A percentile compares a stretch with the other conserved stretches of the same genome.
Conservation (phyloP, 2,888 invertebrate species). For the Gnatocerus cornutus region DNA sequence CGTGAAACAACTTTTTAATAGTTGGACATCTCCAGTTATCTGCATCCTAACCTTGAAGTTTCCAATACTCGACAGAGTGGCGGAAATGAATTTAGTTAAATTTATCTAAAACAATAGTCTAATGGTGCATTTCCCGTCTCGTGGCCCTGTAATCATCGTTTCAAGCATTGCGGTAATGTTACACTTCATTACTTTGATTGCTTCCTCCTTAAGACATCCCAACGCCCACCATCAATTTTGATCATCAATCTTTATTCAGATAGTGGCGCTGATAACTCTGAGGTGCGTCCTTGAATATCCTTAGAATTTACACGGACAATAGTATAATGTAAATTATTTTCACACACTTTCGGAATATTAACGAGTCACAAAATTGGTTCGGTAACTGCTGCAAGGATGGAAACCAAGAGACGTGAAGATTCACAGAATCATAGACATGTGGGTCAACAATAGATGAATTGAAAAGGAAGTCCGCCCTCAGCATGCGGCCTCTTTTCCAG, state of each 20-base stretch:
- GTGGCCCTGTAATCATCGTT: conserved; percentile 37
- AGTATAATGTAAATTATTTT: conserved; percentile 42
- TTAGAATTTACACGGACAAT: conserved; percentile 39
- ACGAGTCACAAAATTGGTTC: conserved; percentile 18
- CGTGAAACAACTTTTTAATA: conserved; percentile 32
- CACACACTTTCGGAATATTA: conserved; percentile 31
- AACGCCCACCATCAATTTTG: conserved; percentile 21
- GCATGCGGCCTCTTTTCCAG: conserved; percentile 1
- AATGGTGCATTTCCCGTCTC: conserved; percentile 36
- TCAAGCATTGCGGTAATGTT: conserved; percentile 44
- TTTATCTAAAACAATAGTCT: conserved; percentile 4
- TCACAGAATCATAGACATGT: conserved; percentile 10
- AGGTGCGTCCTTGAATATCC: conserved; percentile 43
- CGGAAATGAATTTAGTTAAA: conserved; percentile 13
- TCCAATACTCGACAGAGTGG: conserved; percentile 2
- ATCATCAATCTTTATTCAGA: conserved; percentile 17
- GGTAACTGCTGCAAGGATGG: background rate
- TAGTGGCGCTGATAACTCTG: conserved; percentile 9
- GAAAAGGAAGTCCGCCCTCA: conserved; percentile 39
- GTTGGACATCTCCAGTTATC: conserved; percentile 15
- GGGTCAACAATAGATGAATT: conserved; percentile 30
- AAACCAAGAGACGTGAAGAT: conserved; percentile 1
- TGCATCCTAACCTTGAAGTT: conserved; percentile 36
- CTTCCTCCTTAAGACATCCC: conserved; percentile 56
- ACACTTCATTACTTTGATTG: conserved; percentile 58